Percentiles rank a stretch among this genome's conserved stretches.
These are phyloP conservation scores for Paracentrotus lividus DNA, from an alignment of 53 echinoderm and acorn worm species.

Conservation along the genomic window DNA sequence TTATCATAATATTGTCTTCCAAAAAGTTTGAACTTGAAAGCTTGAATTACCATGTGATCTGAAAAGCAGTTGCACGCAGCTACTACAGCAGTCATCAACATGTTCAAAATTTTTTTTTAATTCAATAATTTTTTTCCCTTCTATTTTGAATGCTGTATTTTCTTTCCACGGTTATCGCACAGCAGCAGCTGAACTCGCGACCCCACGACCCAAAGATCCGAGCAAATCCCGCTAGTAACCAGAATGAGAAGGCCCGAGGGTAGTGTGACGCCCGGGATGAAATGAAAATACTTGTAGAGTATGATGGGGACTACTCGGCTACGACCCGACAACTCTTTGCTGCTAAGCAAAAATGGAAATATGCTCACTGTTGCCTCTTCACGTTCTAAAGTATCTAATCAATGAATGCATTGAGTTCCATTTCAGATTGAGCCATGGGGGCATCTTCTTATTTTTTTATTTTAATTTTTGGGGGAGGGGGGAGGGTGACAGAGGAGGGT, in stretches of 20 bases:
- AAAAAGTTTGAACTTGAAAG: background rate
- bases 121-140: background rate
- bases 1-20: background rate
- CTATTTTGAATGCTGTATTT: slow-evolving; percentile 14
- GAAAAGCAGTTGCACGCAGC: background rate
- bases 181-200: slow-evolving; percentile 67
- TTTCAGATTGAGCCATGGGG: background rate
- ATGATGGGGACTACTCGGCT: slow-evolving; percentile 32
- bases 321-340: too few relatives aligned
- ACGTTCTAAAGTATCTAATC: background rate
- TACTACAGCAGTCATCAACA: background rate
- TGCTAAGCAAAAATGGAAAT: slow-evolving; percentile 57
- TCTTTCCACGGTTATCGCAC: slow-evolving; percentile 67
- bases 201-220: slow-evolving; percentile 65
- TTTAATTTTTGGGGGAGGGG: too few relatives aligned
- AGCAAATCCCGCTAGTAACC: slow-evolving; percentile 70
- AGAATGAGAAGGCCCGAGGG: slow-evolving; percentile 67
- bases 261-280: slow-evolving; percentile 64
- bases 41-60: background rate
- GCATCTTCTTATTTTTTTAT: background rate
- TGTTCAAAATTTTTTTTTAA: background rate
- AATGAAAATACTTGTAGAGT: slow-evolving; percentile 70
- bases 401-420: background rate
- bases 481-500: too few relatives aligned
- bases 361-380: slow-evolving; percentile 65